Conservation (phyloP, 92 coral and sea anemone genomes). For the Paragorgia papillata region DNA sequence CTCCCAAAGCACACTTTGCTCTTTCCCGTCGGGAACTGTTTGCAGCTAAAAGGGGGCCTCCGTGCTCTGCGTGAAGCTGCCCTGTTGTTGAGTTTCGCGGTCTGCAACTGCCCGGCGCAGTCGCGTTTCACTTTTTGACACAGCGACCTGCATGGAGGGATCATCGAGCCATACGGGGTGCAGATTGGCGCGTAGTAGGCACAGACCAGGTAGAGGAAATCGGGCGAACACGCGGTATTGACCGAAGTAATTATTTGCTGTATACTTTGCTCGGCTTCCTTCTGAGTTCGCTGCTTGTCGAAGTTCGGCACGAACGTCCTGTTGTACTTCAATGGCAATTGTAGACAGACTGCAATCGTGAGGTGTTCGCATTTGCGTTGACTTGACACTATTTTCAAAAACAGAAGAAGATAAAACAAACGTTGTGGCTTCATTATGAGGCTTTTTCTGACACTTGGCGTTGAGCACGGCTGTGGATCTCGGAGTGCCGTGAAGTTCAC, state of each 20-base stretch:
- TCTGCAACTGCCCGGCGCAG: neutral
- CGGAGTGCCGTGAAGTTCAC: too few species aligned
- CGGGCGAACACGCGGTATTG: slow-evolving; percentile 28
- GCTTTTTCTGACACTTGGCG: too few species aligned
- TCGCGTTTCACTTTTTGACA: slow-evolving; percentile 5
- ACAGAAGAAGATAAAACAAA: neutral
- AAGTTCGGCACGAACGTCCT: slow-evolving; percentile 28
- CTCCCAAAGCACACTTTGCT: too few species aligned
- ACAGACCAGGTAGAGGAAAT: slow-evolving; percentile 6
- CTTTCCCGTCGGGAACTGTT: too few species aligned
- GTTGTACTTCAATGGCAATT: slow-evolving; percentile 15
- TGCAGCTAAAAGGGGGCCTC: too few species aligned
- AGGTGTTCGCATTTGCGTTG: slow-evolving; percentile 23
- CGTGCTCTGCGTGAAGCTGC: too few species aligned
- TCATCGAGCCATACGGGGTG: neutral
- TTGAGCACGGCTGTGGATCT: too few species aligned
- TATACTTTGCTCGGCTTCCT: slow-evolving; percentile 2
- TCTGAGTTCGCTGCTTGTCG: slow-evolving; percentile 14
- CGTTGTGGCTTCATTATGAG: too few species aligned
- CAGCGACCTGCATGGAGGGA: slow-evolving; percentile 14
- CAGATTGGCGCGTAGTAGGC: slow-evolving; percentile 33
- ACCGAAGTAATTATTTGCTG: neutral
- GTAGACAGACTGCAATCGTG: slow-evolving; percentile 10
- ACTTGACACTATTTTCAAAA: neutral
- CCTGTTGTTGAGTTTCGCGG: too few species aligned